These are phyloP conservation scores for Danaus melanippus DNA, from an alignment of 1,140 invertebrate species.

Conservation along the genomic window DNA sequence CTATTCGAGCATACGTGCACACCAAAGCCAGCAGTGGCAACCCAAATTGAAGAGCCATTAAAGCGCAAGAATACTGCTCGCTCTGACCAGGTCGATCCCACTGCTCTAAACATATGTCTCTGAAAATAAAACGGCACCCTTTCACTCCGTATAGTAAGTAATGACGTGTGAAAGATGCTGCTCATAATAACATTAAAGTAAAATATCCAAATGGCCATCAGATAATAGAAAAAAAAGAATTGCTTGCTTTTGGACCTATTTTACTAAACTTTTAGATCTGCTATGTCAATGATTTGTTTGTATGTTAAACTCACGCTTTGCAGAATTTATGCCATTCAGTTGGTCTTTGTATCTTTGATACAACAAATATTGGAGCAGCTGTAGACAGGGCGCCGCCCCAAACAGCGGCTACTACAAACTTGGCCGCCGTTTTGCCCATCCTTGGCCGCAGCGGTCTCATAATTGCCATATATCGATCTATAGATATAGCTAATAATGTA, in stretches of 20 bases:
- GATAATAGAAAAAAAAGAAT: no score
- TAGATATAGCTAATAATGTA: constrained; percentile 87
- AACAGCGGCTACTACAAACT: constrained; percentile 80
- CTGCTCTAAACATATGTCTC: constrained; percentile 79
- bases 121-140: constrained; percentile 34
- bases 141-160: background rate
- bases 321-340: constrained; percentile 74
- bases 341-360: constrained; percentile 76
- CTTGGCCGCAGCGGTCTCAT: constrained; percentile 88
- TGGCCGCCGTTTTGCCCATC: constrained; percentile 80
- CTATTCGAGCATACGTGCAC: constrained; percentile 90
- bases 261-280: no score
- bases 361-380: constrained; percentile 85
- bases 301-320: constrained; percentile 72
- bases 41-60: constrained; percentile 89
- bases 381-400: constrained; percentile 87
- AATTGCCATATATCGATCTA: constrained; percentile 90
- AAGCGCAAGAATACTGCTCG: constrained; percentile 81
- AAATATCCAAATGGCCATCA: no score
- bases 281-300: no score
- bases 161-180: background rate
- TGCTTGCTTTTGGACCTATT: no score
- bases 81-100: constrained; percentile 74
- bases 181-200: no score
- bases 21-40: constrained; percentile 87